Base-by-base conservation (phyloP, 2,113 vertebrate genomes). In the Mirounga angustirostris region DNA sequence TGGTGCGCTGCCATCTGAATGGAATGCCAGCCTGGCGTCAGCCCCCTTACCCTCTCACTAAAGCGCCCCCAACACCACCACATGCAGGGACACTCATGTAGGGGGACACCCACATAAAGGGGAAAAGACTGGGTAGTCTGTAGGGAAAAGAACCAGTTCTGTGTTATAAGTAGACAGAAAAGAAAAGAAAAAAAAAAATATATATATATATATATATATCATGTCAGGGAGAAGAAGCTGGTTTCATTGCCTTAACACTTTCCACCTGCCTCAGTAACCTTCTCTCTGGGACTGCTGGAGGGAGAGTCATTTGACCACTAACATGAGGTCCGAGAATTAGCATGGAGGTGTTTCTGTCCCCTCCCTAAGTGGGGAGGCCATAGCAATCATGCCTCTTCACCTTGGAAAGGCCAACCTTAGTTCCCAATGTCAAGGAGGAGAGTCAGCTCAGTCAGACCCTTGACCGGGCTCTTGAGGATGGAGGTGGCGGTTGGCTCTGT, bases 1-100 rank as follows among this genome's bases (percentile, higher is more conserved):
- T 2, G 16, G 22, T 15, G 4, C 7, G 2, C 43, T 30, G 67
- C 16, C 8, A 0, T 12, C 6, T 33, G 7, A 61, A 14, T 2
- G 12, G 15, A 19, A 36, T 4, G 33, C 10, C 33, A 50, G 26
- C 52, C 36, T 69, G 36, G 7, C 6, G 8, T 11, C 26, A 9
- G 26, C 7, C 13, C 56, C 40, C 58, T 78, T 30, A 18, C 76
- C 28, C 24, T 89, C 59, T 65, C n/a, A 21, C 36, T 0, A 46
- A 50, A 22, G 30, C 4, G 4, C 10, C 10, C 43, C 13, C 26
- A 2, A 9, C 16, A 46, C 24, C 69, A n/a, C 30, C 16, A 2
- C 16, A 26, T 2, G 7, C 43, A 59, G 2, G 58, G 19, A 36
- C 2, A 3, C 19, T 59, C 30, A 0, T 40, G 28, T 33, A 21